A percentile compares a stretch with the other conserved stretches of the same genome.
Evolutionary conservation across 1,140 invertebrate species (phyloP).

Genomic region (Potamilus streckersoni): DNA sequence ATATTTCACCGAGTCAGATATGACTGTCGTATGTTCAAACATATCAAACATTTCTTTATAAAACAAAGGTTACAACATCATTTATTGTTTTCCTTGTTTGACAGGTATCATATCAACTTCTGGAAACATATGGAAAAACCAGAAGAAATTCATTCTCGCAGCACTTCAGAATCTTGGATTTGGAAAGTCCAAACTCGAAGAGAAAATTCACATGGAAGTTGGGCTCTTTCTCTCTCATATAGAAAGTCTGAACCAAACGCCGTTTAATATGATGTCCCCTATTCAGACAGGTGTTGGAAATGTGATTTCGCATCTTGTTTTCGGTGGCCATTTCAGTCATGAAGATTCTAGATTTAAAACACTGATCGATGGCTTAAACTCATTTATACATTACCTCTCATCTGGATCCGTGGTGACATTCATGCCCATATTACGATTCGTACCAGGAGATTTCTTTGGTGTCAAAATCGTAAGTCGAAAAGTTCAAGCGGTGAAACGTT

Average conservation of each 20-base stretch:
- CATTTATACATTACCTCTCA: too few species aligned
- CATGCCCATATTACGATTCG: too few species aligned
- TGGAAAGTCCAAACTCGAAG: conserved; percentile 20
- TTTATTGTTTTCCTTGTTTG: too few species aligned
- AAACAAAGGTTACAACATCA: too few species aligned
- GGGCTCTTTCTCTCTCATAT: background rate
- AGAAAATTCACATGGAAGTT: conserved; percentile 18
- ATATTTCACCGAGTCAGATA: too few species aligned
- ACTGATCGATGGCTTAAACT: background rate
- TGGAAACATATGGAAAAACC: conserved; percentile 14
- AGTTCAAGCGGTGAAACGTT: too few species aligned
- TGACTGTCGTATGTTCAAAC: too few species aligned
- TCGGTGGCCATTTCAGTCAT: conserved; percentile 18
- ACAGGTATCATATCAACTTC: conserved; percentile 11
- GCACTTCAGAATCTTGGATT: conserved; percentile 24
- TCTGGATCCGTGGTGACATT: too few species aligned
- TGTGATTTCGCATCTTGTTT: conserved; percentile 12
- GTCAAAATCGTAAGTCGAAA: too few species aligned
- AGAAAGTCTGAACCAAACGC: conserved; percentile 1
- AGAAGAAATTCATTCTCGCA: conserved; percentile 8
- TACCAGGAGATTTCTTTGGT: too few species aligned
- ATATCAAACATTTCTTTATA: too few species aligned
- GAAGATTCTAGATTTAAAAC: conserved; percentile 5
- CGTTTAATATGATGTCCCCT: conserved; percentile 14
- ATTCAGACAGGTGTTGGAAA: conserved; percentile 14